Evolutionary conservation across 2,888 invertebrate species (phyloP).

Genomic region (Nephrocerus scutellatus): DNA sequence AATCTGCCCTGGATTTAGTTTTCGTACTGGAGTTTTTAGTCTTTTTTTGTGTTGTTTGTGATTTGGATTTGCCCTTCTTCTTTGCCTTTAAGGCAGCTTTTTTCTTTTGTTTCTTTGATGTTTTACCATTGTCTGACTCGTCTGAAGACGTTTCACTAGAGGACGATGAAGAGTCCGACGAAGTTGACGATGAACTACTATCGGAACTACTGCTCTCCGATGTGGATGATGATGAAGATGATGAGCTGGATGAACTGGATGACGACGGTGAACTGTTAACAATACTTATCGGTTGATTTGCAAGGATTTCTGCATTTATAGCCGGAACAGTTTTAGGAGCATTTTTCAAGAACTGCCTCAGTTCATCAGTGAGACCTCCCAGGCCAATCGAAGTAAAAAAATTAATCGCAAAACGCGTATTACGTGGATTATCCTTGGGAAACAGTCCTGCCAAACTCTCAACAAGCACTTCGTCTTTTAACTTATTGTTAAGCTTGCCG

Average conservation of each 20-base stretch:
- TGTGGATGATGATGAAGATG: slow-evolving; percentile 19
- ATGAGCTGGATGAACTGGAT: slow-evolving; percentile 22
- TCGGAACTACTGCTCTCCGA: slow-evolving; percentile 20
- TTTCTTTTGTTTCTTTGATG: no score
- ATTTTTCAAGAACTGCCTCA: slow-evolving; percentile 76
- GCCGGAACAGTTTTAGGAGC: slow-evolving; percentile 44
- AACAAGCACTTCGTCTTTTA: slow-evolving; percentile 83
- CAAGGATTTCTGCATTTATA: slow-evolving; percentile 39
- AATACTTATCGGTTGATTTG: slow-evolving; percentile 30
- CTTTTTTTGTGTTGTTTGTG: no score
- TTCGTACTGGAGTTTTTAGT: slow-evolving; percentile 13
- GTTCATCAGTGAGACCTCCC: slow-evolving; percentile 90
- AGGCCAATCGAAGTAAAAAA: slow-evolving; percentile 96
- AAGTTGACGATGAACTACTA: slow-evolving; percentile 18
- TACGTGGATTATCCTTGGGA: slow-evolving; percentile 91
- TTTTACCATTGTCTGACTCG: no score
- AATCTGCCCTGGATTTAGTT: slow-evolving; percentile 14
- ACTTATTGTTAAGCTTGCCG: slow-evolving; percentile 78
- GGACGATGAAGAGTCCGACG: slow-evolving; percentile 20
- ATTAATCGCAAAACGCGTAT: slow-evolving; percentile 95
- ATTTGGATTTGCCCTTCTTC: no score
- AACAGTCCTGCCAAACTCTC: slow-evolving; percentile 85
- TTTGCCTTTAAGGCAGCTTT: no score
- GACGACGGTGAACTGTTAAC: slow-evolving; percentile 6
- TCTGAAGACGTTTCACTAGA: slow-evolving; percentile 24